Percentiles rank a stretch among this genome's conserved stretches.
These are phyloP conservation scores for Taphrorychus bicolor DNA, from an alignment of 2,888 invertebrate genomes.

Conservation along the genomic window DNA sequence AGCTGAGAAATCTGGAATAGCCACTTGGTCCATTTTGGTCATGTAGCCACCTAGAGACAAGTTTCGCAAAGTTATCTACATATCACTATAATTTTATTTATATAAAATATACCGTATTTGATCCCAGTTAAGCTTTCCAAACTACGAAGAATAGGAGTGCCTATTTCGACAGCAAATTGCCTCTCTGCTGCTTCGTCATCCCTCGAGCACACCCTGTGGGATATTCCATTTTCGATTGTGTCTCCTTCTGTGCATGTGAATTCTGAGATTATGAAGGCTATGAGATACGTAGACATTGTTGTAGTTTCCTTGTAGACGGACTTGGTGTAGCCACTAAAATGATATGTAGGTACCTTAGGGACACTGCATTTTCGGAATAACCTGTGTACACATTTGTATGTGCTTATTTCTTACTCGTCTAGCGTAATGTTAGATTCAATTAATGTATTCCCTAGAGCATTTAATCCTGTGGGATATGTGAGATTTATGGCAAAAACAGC, in stretches of 20 bases:
- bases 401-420: constrained; percentile 4
- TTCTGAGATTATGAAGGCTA: constrained; percentile 83
- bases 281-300: constrained; percentile 83
- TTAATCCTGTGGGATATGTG: constrained; percentile 49
- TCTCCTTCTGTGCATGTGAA: constrained; percentile 60
- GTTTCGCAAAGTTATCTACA: too few relatives aligned
- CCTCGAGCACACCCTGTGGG: constrained; percentile 45
- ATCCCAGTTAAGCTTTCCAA: constrained; percentile 43
- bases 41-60: constrained; percentile 9
- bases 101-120: constrained; percentile 51
- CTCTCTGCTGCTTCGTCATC: constrained; percentile 33
- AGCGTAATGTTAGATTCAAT: neutral
- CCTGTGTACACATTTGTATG: too few relatives aligned
- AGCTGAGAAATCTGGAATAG: constrained; percentile 81
- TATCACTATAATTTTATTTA: too few relatives aligned
- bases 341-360: too few relatives aligned
- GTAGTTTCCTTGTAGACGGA: constrained; percentile 59
- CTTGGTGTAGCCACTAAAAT: constrained; percentile 4
- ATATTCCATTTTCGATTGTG: constrained; percentile 23
- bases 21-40: constrained; percentile 80
- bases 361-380: too few relatives aligned
- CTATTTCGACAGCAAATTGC: constrained; percentile 42
- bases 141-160: constrained; percentile 39
- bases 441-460: constrained; percentile 45
- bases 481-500: constrained; percentile 60